phyloP scores from a whole-genome alignment of 2,888 invertebrate species.

The Drosophila prostipennis region DNA sequence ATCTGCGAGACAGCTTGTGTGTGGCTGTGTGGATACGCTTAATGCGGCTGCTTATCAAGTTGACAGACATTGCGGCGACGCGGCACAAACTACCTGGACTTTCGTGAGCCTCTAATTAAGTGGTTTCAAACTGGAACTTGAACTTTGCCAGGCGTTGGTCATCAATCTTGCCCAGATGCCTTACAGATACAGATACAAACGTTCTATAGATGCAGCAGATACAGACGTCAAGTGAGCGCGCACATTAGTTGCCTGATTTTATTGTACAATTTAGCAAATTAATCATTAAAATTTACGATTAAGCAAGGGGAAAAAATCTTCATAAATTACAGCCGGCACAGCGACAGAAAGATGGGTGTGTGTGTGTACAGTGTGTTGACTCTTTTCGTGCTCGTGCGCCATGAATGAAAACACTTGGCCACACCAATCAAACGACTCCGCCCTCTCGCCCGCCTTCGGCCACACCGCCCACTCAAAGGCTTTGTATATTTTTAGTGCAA shows the following conservation, averaged over 20 bases:
- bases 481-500: constrained; percentile 70
- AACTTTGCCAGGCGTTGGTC: constrained; percentile 27
- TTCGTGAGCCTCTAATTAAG: constrained; percentile 68
- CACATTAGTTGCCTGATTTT: constrained; percentile 29
- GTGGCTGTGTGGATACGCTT: constrained; percentile 38
- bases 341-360: constrained; percentile 37
- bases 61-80: constrained; percentile 65
- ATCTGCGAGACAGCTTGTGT: constrained; percentile 29
- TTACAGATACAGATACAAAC: constrained; percentile 10
- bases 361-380: constrained; percentile 59
- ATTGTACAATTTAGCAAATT: constrained; percentile 60
- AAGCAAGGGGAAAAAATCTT: constrained; percentile 39
- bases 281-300: constrained; percentile 76
- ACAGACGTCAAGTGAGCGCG: constrained; percentile 16
- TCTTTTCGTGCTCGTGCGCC: constrained; percentile 53
- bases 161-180: constrained; percentile 70
- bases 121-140: constrained; percentile 23
- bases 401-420: constrained; percentile 77
- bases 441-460: background rate
- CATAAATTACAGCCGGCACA: constrained; percentile 60
- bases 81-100: constrained; percentile 44
- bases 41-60: constrained; percentile 74
- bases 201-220: constrained; percentile 2
- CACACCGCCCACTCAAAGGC: constrained; percentile 22
- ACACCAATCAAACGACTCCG: constrained; percentile 42